Percentiles rank a stretch among this genome's conserved stretches.
Evolutionary conservation across 2,113 vertebrate species (phyloP).

Genomic region (Herpetotheres cachinnans): DNA sequence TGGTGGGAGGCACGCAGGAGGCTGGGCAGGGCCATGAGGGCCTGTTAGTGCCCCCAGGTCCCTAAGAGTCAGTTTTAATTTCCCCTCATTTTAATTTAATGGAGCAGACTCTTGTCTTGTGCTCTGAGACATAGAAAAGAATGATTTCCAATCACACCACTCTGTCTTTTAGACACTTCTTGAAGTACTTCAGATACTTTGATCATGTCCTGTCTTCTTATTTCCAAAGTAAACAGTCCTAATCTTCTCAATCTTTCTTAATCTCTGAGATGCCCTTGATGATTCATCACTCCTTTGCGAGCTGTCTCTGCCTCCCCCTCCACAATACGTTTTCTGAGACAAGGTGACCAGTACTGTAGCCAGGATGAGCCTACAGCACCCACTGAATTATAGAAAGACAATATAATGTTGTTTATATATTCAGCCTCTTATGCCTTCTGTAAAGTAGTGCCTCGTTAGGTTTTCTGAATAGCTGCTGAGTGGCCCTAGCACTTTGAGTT

Average conservation of each 20-base stretch:
- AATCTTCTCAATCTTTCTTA: constrained; percentile 3
- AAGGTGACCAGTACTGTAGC: background rate
- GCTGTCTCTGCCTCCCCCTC: background rate
- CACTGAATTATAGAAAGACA: background rate
- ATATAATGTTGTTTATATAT: background rate
- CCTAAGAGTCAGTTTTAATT: background rate
- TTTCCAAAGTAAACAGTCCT: background rate
- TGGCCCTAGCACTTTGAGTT: background rate
- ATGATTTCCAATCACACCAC: background rate
- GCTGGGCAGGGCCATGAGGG: background rate
- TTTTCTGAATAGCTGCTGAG: background rate
- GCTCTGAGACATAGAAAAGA: background rate
- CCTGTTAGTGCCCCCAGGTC: background rate
- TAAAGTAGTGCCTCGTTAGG: accelerated
- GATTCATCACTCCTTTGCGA: background rate
- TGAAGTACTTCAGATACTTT: background rate
- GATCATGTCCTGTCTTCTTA: background rate
- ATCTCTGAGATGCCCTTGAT: background rate
- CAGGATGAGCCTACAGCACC: background rate
- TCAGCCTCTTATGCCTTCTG: background rate
- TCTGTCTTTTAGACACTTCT: background rate
- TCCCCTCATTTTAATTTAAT: background rate
- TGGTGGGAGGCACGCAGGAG: background rate
- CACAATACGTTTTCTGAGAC: background rate
- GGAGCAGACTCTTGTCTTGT: background rate